Percentiles rank a stretch among this genome's conserved stretches.
phyloP scores from a whole-genome alignment of 2,113 vertebrate genomes.

The Aleadryas rufinucha region DNA sequence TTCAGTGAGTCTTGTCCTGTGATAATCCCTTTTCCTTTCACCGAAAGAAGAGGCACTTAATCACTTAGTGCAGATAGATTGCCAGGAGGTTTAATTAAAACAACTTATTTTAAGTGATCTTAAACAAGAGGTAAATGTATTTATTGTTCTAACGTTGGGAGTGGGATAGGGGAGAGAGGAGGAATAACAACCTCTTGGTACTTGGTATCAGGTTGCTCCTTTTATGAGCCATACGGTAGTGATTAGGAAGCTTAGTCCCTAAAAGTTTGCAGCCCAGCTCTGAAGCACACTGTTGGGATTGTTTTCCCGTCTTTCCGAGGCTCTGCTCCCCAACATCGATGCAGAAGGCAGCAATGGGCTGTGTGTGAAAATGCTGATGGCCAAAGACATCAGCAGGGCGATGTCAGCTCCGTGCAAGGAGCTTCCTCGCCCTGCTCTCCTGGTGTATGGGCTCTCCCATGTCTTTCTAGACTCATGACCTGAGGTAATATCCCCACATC shows the following conservation, averaged over 20 bases:
- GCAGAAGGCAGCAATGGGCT: background rate
- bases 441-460: background rate
- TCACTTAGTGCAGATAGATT: conserved; percentile 52
- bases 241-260: conserved; percentile 53
- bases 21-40: conserved; percentile 27
- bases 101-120: conserved; percentile 54
- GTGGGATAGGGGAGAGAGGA: background rate
- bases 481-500: background rate
- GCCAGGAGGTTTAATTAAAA: conserved; percentile 50
- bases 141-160: conserved; percentile 54
- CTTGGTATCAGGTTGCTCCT: conserved; percentile 36
- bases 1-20: background rate
- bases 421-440: background rate
- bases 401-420: background rate
- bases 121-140: conserved; percentile 56
- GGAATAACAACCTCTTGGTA: conserved; percentile 41
- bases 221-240: conserved; percentile 64
- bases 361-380: background rate
- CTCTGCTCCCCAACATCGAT: background rate
- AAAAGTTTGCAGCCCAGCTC: background rate
- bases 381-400: background rate
- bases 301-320: background rate
- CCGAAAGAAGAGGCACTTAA: conserved; percentile 43
- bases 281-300: background rate
- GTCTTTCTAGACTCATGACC: background rate